Evolutionary conservation across 1,140 invertebrate genomes (phyloP).

Genomic region (Scaptomyza graminum): DNA sequence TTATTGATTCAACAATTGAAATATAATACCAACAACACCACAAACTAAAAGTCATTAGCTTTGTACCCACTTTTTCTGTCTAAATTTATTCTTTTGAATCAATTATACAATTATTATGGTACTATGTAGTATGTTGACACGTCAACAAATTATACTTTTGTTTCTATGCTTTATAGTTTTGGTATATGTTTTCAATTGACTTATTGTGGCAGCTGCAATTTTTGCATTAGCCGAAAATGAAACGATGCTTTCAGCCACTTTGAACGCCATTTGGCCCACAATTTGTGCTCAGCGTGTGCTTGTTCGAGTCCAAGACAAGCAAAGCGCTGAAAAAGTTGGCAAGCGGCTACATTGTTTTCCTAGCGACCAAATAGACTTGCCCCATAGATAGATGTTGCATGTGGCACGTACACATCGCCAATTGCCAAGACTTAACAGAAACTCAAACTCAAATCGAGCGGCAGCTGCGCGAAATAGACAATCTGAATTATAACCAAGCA

Average conservation of each 20-base stretch:
- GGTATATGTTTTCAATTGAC: conserved; percentile 8
- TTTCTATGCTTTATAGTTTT: background rate
- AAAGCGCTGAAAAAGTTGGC: conserved; percentile 61
- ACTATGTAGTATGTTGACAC: too few relatives aligned
- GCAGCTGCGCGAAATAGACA: conserved; percentile 80
- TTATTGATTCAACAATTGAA: background rate
- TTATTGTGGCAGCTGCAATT: conserved; percentile 2
- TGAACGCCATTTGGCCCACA: conserved; percentile 39
- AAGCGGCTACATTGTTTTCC: conserved; percentile 30
- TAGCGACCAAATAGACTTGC: conserved; percentile 45
- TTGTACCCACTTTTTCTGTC: too few relatives aligned
- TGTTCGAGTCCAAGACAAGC: conserved; percentile 49
- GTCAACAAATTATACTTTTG: too few relatives aligned
- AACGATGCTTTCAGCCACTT: conserved; percentile 38
- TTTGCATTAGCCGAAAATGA: conserved; percentile 16
- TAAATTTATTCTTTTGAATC: background rate
- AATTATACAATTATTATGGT: too few relatives aligned
- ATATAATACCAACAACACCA: background rate
- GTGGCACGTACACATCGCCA: conserved; percentile 55
- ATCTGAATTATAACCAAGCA: conserved; percentile 72
- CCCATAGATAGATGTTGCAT: conserved; percentile 29
- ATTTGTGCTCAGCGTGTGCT: conserved; percentile 37
- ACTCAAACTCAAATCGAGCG: conserved; percentile 68
- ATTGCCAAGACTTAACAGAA: conserved; percentile 56
- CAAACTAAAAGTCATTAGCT: background rate